Evolutionary conservation across 2,888 invertebrate genomes (phyloP), one percentile per base, ranked within the genome.

Genomic region (Cyrtodaria siliqua): DNA sequence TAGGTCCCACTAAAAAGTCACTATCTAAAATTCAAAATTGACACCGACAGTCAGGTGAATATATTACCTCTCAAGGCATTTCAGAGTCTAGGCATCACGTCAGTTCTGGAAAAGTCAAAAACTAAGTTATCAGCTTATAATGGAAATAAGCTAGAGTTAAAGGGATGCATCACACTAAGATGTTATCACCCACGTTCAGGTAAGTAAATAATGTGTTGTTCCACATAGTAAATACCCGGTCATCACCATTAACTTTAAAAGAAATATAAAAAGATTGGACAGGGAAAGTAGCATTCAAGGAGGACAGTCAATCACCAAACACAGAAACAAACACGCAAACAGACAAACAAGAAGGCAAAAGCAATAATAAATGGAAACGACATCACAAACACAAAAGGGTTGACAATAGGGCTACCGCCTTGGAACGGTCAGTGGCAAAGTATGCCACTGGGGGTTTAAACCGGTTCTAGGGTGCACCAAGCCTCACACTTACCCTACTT

Each of bases 221-320:
- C 44, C 6, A 70, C 27, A 29, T 76, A 6, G 70, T 70, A 33
- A 24, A 63, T 23, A 76, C 2, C 14, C 2, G 23, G 6, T 20
- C 62, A 42, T 55, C 47, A 1, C 63, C 79, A 2, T 29, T 74
- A n/a, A n/a, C n/a, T n/a, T n/a, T n/a, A n/a, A n/a, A n/a, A n/a
- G n/a, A n/a, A n/a, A n/a, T n/a, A n/a, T n/a, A n/a, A n/a, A n/a
- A n/a, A n/a, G n/a, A n/a, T n/a, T n/a, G n/a, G n/a, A n/a, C n/a
- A n/a, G n/a, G n/a, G n/a, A n/a, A n/a, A n/a, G n/a, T n/a, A n/a
- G n/a, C n/a, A n/a, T n/a, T n/a, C n/a, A n/a, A n/a, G n/a, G n/a
- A n/a, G n/a, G n/a, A n/a, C n/a, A n/a, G n/a, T n/a, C n/a, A n/a
- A n/a, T n/a, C n/a, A n/a, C n/a, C n/a, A n/a, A n/a, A n/a, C n/a